These are phyloP conservation scores for Augochlorella aurata DNA, from an alignment of 2,888 invertebrate species.

Conservation along the genomic window DNA sequence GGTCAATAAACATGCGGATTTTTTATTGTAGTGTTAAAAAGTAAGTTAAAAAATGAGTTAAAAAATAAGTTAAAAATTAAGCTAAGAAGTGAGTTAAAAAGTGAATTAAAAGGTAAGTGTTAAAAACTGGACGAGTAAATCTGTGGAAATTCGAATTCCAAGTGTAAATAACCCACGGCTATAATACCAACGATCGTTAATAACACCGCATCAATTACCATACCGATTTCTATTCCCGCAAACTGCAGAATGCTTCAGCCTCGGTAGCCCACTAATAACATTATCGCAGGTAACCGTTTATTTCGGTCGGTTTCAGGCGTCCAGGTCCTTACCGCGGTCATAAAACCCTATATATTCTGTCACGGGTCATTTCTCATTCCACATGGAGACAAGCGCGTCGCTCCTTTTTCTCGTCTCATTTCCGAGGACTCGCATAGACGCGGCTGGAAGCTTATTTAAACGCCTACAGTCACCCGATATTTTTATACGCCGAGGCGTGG, in stretches of 20 bases:
- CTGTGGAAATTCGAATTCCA: too few relatives aligned
- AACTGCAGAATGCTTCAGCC: not conserved
- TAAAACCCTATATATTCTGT: conserved; percentile 60
- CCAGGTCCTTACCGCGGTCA: conserved; percentile 36
- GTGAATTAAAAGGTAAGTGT: too few relatives aligned
- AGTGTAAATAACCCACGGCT: too few relatives aligned
- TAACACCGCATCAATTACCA: too few relatives aligned
- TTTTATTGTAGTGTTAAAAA: too few relatives aligned
- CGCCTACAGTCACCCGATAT: conserved; percentile 70
- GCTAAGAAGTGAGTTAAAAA: too few relatives aligned
- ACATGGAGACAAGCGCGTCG: conserved; percentile 45
- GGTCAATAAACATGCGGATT: too few relatives aligned
- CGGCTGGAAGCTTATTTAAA: conserved; percentile 64
- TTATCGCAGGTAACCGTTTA: conserved; percentile 46
- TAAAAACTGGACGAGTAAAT: too few relatives aligned
- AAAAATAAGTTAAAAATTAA: too few relatives aligned
- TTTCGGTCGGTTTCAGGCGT: conserved; percentile 20
- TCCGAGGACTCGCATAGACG: conserved; percentile 58
- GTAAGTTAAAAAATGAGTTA: too few relatives aligned
- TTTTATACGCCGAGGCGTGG: conserved; percentile 72
- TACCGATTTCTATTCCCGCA: not conserved
- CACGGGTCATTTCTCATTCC: conserved; percentile 57
- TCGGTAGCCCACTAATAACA: conserved; percentile 40
- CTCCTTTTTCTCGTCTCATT: conserved; percentile 60
- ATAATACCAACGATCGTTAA: too few relatives aligned